phyloP scores from a whole-genome alignment of 2,888 invertebrate species.

The Tinea trinotella region DNA sequence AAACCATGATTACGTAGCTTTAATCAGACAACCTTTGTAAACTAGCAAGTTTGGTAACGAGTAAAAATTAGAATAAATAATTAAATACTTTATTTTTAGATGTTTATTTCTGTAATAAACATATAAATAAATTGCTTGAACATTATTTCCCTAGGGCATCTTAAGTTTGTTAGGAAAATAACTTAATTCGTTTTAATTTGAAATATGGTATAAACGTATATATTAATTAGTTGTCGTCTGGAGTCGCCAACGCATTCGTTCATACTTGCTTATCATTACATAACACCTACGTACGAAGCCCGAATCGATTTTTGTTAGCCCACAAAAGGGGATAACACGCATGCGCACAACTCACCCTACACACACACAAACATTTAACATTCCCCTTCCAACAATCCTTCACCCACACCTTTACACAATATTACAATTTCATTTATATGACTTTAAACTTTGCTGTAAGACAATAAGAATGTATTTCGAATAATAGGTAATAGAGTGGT shows the following conservation, averaged over 20 bases:
- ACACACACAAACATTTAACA: slow-evolving; percentile 33
- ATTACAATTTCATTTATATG: background rate
- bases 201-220: no score
- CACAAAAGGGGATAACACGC: slow-evolving; percentile 39
- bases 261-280: slow-evolving; percentile 51
- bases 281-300: slow-evolving; percentile 59
- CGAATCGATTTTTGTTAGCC: slow-evolving; percentile 65
- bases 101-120: no score
- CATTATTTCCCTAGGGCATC: no score
- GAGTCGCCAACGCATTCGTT: slow-evolving; percentile 33
- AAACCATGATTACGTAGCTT: no score
- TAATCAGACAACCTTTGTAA: no score
- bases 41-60: no score
- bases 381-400: slow-evolving; percentile 23
- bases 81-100: no score
- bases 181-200: no score
- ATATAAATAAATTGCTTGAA: no score
- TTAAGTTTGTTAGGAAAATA: no score
- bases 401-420: slow-evolving; percentile 12
- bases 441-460: background rate
- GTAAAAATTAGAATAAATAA: no score
- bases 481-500: slow-evolving; percentile 29
- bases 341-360: slow-evolving; percentile 42
- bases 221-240: slow-evolving; percentile 30
- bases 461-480: slow-evolving; percentile 26